Conservation (phyloP, 2,888 invertebrate species). For the Diarsia dahlii region DNA sequence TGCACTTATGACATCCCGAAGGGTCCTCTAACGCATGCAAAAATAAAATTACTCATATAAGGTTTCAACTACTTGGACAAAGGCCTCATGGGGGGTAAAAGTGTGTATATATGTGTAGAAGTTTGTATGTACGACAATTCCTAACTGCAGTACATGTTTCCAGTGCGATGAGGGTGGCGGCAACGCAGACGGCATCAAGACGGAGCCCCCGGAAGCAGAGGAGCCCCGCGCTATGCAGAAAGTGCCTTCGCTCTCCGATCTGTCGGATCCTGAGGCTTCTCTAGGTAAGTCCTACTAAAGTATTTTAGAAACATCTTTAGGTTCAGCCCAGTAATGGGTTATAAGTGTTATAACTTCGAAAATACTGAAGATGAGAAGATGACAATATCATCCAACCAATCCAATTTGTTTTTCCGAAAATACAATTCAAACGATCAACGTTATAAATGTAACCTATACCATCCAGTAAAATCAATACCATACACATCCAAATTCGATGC, state of each 20-base stretch:
- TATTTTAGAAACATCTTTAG: not conserved
- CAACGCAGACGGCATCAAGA: slow-evolving; percentile 91
- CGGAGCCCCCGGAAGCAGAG: slow-evolving; percentile 90
- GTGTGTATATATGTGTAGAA: not conserved
- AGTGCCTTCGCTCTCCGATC: slow-evolving; percentile 97
- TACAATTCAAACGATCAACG: no score
- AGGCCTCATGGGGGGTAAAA: not conserved
- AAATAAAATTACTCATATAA: no score
- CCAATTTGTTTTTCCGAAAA: no score
- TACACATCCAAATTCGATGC: not conserved
- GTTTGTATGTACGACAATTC: no score
- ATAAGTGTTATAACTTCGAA: no score
- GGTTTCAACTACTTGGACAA: not conserved
- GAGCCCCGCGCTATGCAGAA: slow-evolving; percentile 95
- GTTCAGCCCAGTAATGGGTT: no score
- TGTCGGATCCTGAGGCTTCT: slow-evolving; percentile 97
- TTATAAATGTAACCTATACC: not conserved
- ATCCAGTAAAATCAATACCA: not conserved
- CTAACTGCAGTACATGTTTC: slow-evolving; percentile 20
- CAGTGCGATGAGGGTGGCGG: slow-evolving; percentile 92
- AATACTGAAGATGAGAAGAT: no score
- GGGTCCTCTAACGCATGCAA: not conserved
- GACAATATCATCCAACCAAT: no score
- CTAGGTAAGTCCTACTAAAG: slow-evolving; percentile 92
- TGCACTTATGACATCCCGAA: not conserved